Evolutionary conservation across 1,140 invertebrate genomes (phyloP), one percentile per base, ranked within the genome.

Genomic region (Yoshiicerus persimilis): DNA sequence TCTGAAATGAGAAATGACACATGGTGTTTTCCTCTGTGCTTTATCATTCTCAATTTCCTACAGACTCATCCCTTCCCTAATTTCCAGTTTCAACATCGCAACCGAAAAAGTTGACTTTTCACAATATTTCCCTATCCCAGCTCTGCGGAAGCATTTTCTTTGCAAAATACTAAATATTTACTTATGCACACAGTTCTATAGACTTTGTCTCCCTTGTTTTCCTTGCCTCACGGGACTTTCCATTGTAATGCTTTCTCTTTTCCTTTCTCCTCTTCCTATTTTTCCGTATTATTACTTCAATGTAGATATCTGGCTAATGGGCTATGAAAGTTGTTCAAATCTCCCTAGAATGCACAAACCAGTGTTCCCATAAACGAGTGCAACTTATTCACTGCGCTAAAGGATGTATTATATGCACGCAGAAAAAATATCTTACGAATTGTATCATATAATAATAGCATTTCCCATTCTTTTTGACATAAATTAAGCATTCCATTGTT

Each of bases 1-100:
- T 38, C 34, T 34, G 30, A 80, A 80, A 80, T 80, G 75, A 34
- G 34, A 80, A 80, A 80, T 80, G 75, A 36, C 75, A 80, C 75
- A 80, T 80, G 75, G 34, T 80, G 34, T 80, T 38, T 32, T 34
- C 70, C 70, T 34, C 30, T 32, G 30, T 23, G 32, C 75, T 80
- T 80, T 80, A 80, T 80, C 75, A 36, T 80, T 80, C 75, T 80
- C 75, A 32, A n/a, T 80, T 80, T 38, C 75, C 75, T 38, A 11
- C 70, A 38, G 75, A 11, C 23, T 70, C 64, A 70, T 70, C 64
- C 64, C 16, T 56, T 56, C n/a, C n/a, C n/a, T 56, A 56, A n/a
- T 56, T 6, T n/a, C 20, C 47, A n/a, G 66, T 70, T 30, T 11
- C 27, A 30, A 30, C 25, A 8, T 62, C 56, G 11, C 56, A 62